Conservation (phyloP, 2,888 invertebrate species). For the Azorinus chamasolen region DNA sequence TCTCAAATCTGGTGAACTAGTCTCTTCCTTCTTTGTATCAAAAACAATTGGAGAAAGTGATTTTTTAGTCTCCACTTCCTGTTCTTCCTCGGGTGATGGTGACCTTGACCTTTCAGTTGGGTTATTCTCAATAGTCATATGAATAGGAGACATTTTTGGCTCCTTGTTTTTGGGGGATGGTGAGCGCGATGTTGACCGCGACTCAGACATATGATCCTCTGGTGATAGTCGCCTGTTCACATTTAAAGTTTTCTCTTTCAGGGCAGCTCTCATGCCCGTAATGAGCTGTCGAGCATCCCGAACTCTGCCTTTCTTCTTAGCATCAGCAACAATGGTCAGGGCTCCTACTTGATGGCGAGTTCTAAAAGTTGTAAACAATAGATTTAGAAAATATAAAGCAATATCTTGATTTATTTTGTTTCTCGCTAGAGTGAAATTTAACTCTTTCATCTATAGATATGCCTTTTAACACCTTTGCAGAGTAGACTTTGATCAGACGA, state of each 20-base stretch:
- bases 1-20: constrained; percentile 35
- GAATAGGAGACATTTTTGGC: constrained; percentile 49
- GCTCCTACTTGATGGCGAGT: constrained; percentile 47
- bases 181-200: constrained; percentile 36
- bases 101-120: constrained; percentile 15
- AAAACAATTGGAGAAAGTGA: constrained; percentile 28
- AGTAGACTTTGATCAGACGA: no score
- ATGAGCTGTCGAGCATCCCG: constrained; percentile 62
- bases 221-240: constrained; percentile 31
- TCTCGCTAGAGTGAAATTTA: no score
- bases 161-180: constrained; percentile 27
- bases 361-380: constrained; percentile 13
- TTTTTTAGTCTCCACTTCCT: constrained; percentile 3
- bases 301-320: constrained; percentile 52
- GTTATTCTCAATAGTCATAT: constrained; percentile 60
- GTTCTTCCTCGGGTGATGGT: constrained; percentile 4
- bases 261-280: constrained; percentile 43
- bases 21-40: constrained; percentile 46
- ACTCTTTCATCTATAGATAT: no score
- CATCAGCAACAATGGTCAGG: constrained; percentile 55
- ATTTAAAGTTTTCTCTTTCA: constrained; percentile 41
- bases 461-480: no score
- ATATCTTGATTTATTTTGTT: no score
- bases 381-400: no score
- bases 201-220: background rate